These are phyloP conservation scores for Colaptes auratus DNA, from an alignment of 2,113 vertebrate species.

Conservation along the genomic window DNA sequence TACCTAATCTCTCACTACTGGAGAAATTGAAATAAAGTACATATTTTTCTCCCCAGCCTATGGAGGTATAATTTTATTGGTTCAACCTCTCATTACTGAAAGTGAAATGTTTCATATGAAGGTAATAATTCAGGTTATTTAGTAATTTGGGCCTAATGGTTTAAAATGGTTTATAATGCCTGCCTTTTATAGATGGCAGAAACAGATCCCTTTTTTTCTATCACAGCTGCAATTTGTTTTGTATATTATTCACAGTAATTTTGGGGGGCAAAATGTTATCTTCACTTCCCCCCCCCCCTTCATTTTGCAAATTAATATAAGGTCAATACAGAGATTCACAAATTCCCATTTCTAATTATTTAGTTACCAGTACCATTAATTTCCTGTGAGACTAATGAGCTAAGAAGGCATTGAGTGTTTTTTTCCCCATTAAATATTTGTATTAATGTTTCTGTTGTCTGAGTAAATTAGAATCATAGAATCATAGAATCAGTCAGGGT, in stretches of 20 bases:
- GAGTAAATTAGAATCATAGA: not conserved
- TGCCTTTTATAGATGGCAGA: not conserved
- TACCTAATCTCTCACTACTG: not conserved
- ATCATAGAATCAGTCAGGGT: no score
- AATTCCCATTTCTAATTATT: conserved; percentile 78
- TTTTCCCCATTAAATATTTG: conserved; percentile 66
- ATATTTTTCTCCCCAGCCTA: not conserved
- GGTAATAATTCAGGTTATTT: not conserved
- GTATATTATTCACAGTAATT: conserved; percentile 9
- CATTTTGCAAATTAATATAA: conserved; percentile 74
- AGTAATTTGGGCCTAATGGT: conserved; percentile 12
- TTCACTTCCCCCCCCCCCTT: no score
- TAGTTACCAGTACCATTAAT: conserved; percentile 68
- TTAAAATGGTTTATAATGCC: not conserved
- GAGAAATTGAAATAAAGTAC: not conserved
- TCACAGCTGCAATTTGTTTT: conserved; percentile 36
- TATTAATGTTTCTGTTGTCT: conserved; percentile 35
- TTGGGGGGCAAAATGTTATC: conserved; percentile 48
- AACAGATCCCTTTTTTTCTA: not conserved
- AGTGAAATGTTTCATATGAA: not conserved
- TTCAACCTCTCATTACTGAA: not conserved
- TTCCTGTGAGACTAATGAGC: conserved; percentile 65
- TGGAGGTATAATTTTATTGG: not conserved
- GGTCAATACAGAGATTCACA: conserved; percentile 72
- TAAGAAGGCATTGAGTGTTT: conserved; percentile 27